phyloP scores from a whole-genome alignment of 1,140 invertebrate species.

The Pogonus chalceus region DNA sequence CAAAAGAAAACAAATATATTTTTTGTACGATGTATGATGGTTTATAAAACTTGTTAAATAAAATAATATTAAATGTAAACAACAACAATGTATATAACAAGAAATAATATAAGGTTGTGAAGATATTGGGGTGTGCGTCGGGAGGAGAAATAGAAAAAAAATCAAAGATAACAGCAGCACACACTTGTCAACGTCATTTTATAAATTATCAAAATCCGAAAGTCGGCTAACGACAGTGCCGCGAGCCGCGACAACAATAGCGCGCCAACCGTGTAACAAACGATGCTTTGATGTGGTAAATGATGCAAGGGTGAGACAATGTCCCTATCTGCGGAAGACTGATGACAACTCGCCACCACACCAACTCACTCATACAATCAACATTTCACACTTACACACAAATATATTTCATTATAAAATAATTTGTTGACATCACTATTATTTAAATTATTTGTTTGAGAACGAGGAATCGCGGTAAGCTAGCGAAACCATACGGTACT shows the following conservation, averaged over 20 bases:
- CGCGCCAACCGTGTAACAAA: constrained; percentile 25
- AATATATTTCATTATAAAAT: neutral
- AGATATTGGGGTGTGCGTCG: too few relatives aligned
- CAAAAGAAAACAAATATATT: too few relatives aligned
- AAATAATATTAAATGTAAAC: too few relatives aligned
- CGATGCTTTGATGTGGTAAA: constrained; percentile 32
- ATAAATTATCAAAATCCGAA: constrained; percentile 21
- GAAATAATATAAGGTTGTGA: too few relatives aligned
- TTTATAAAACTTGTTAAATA: too few relatives aligned
- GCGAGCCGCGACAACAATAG: constrained; percentile 15
- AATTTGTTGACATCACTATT: too few relatives aligned
- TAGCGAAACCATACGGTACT: neutral
- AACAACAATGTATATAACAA: too few relatives aligned
- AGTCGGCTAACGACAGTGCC: constrained; percentile 19
- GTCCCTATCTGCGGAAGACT: constrained; percentile 28
- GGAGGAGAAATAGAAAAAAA: too few relatives aligned
- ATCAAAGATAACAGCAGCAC: constrained; percentile 14
- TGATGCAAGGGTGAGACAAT: constrained; percentile 33
- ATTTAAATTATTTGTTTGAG: too few relatives aligned
- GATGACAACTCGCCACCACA: constrained; percentile 21
- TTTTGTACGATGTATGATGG: too few relatives aligned
- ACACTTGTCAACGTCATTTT: constrained; percentile 13
- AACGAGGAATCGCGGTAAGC: too few relatives aligned
- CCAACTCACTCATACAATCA: neutral
- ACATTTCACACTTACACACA: neutral